Evolutionary conservation across 2,113 vertebrate species (phyloP).

Genomic region (Naja naja): DNA sequence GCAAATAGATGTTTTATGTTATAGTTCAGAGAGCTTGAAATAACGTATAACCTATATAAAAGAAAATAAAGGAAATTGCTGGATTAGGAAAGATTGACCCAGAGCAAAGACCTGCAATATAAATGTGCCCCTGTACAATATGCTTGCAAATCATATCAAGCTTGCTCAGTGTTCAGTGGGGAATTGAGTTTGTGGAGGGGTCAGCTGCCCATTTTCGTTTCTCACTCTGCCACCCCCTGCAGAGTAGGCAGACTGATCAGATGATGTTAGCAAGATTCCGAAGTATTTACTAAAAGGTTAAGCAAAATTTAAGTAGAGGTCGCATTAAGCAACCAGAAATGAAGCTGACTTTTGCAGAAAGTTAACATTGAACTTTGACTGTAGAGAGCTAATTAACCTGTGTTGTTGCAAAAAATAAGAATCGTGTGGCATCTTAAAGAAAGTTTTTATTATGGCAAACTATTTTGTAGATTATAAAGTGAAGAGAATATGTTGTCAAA

Average conservation of each 20-base stretch:
- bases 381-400: not conserved
- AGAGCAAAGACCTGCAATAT: not conserved
- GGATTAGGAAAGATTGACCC: not conserved
- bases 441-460: not conserved
- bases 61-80: not conserved
- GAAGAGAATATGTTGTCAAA: not conserved
- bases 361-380: not conserved
- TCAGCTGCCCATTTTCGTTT: slow-evolving; percentile 37
- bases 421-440: not conserved
- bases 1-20: not conserved
- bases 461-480: not conserved
- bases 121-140: not conserved
- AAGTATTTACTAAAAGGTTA: slow-evolving; percentile 48
- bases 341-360: slow-evolving; percentile 29
- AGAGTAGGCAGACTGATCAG: slow-evolving; percentile 38
- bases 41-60: not conserved
- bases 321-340: not conserved
- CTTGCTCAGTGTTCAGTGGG: not conserved
- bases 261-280: slow-evolving; percentile 35
- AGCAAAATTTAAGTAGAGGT: not conserved
- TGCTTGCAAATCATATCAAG: not conserved
- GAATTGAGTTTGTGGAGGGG: not conserved
- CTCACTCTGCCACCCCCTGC: slow-evolving; percentile 29
- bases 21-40: not conserved
- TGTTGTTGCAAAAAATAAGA: not conserved